phyloP scores from a whole-genome alignment of 2,113 vertebrate genomes.

The Hyaena hyaena region DNA sequence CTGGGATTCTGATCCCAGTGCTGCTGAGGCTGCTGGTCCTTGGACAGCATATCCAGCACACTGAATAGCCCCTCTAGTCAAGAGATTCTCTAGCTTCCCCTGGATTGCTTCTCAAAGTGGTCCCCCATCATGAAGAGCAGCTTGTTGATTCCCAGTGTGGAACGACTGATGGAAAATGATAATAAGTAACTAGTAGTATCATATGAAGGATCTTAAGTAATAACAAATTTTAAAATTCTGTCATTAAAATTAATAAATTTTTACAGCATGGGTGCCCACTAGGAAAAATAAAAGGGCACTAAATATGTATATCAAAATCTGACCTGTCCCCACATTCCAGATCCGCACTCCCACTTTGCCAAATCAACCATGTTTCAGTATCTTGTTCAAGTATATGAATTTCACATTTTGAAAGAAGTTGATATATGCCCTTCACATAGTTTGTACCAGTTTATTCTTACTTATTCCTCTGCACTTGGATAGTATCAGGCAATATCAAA shows the following conservation, averaged over 20 bases:
- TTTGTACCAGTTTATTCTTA: background rate
- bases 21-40: rapidly evolving
- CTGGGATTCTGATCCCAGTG: too few relatives aligned
- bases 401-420: background rate
- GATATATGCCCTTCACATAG: background rate
- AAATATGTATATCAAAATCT: background rate
- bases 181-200: background rate
- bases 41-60: rapidly evolving
- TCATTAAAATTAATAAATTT: background rate
- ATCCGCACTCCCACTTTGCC: background rate
- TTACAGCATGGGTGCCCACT: background rate
- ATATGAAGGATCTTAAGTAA: background rate
- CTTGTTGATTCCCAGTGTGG: background rate
- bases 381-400: background rate
- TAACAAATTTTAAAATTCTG: background rate
- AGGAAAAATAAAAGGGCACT: background rate
- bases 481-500: background rate
- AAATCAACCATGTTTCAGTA: background rate
- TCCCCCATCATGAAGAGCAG: background rate
- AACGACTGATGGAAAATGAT: background rate
- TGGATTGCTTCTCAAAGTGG: background rate
- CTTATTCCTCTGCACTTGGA: background rate
- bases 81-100: background rate
- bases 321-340: background rate
- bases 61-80: too few relatives aligned